Base-by-base conservation (phyloP, 1,140 invertebrate genomes). In the Drosophila ogumai region DNA sequence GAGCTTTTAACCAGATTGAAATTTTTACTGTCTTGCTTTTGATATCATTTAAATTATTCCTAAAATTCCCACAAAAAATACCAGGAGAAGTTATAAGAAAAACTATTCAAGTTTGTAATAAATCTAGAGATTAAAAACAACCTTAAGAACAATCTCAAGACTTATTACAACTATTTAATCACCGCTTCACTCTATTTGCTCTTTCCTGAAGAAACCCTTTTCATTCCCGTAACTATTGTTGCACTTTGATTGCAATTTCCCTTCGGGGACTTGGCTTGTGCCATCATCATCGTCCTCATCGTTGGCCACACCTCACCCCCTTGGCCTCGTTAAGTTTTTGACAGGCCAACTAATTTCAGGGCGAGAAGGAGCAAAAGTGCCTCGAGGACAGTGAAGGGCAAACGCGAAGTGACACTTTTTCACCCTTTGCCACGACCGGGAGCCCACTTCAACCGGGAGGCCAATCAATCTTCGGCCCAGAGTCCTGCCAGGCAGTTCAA, bases 391-490 rank as follows among this genome's bases (percentile, higher is more conserved):
- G 55, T 41, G 22, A 50, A 78, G 41, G 41, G 55, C 34, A 19
- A 55, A 52, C 74, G 75, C 75, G 75, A 61, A 72, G 68, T 71
- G 68, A 71, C 68, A 72, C 52, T 58, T 71, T 36, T 49, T 68
- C 34, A 38, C 49, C 66, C 52, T 60, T 67, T 49, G 46, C n/a
- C 65, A 13, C n/a, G 36, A 54, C 50, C 32, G 13, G 50, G 32
- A 10, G 7, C 25, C 56, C 41, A 34, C 57, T 56, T 31, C 57
- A 52, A 52, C 64, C 28, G 32, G 43, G 31, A 32, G 58, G 63
- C 74, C 79, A 80, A 85, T 84, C 81, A 84, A 80, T 84, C 77
- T 72, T 60, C 25, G 56, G 40, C 25, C 8, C 49, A 41, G 47
- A 46, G 38, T 50, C 19, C 49, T 67, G 66, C 66, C 79, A 78